Percentiles rank a stretch among this genome's conserved stretches.
phyloP scores from a whole-genome alignment of 2,888 invertebrate species.

The Acleris holmiana region DNA sequence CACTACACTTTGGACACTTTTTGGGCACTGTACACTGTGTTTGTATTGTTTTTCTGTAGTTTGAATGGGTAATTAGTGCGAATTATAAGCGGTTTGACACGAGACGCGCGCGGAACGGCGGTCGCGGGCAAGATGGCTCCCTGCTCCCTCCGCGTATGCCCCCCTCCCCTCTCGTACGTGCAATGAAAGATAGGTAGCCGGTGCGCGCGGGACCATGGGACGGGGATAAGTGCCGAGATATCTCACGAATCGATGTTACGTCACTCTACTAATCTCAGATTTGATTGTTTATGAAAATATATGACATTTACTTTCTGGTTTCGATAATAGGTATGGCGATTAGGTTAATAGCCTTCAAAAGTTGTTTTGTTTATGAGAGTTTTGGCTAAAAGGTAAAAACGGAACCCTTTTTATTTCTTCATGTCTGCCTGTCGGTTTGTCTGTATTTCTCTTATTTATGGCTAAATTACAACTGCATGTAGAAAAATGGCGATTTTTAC shows the following conservation, averaged over 20 bases:
- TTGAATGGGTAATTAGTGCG: slow-evolving; percentile 78
- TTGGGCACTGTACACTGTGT: slow-evolving; percentile 53
- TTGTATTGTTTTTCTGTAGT: slow-evolving; percentile 55
- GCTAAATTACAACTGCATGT: no score
- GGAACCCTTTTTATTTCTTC: no score
- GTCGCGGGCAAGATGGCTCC: slow-evolving; percentile 82
- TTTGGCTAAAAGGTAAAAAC: no score
- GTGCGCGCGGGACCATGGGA: slow-evolving; percentile 59
- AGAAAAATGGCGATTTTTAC: no score
- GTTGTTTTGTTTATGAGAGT: no score
- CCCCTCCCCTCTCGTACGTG: slow-evolving; percentile 78
- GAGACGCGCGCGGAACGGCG: slow-evolving; percentile 81
- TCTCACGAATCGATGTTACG: slow-evolving; percentile 6
- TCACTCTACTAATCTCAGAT: not conserved
- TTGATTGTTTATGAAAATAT: not conserved
- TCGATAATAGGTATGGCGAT: no score
- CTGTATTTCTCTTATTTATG: no score
- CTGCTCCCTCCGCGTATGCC: slow-evolving; percentile 64
- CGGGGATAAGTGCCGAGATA: slow-evolving; percentile 60
- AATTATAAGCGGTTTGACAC: slow-evolving; percentile 75
- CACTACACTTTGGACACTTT: slow-evolving; percentile 73
- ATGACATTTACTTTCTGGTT: no score
- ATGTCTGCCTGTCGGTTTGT: no score
- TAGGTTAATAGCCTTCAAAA: no score
- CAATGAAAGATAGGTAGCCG: slow-evolving; percentile 84